Percentiles rank a stretch among this genome's conserved stretches.
Conservation (phyloP, 2,888 invertebrate species). For the Carabus problematicus region DNA sequence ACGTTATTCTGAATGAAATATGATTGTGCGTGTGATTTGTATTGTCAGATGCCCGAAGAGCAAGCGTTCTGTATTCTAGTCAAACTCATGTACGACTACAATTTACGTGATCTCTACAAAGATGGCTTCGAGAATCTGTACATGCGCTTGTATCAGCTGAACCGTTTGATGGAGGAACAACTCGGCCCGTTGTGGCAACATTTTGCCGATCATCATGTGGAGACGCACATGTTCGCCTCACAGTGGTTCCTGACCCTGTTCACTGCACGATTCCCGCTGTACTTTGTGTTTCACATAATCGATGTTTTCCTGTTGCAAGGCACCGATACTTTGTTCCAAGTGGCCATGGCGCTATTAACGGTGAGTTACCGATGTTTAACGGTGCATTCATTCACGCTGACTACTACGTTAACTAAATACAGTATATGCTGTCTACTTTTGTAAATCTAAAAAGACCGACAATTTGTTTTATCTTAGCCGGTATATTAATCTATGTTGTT, state of each 20-base stretch:
- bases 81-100: constrained; percentile 96
- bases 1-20: not conserved
- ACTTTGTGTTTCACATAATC: constrained; percentile 94
- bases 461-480: not conserved
- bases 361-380: no score
- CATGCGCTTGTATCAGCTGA: constrained; percentile 92
- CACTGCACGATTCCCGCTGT: constrained; percentile 97
- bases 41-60: constrained; percentile 96
- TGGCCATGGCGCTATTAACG: constrained; percentile 90
- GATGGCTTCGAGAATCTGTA: constrained; percentile 97
- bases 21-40: not conserved
- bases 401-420: no score
- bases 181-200: constrained; percentile 81
- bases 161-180: constrained; percentile 91
- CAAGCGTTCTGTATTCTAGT: constrained; percentile 98
- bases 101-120: constrained; percentile 92
- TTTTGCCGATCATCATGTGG: constrained; percentile 82
- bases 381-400: no score
- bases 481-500: constrained; percentile 12
- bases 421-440: not conserved
- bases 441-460: not conserved
- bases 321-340: constrained; percentile 93
- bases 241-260: constrained; percentile 99
- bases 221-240: constrained; percentile 98
- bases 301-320: constrained; percentile 96